phyloP scores from a whole-genome alignment of 2,888 invertebrate genomes.

The Zygogramma bicolorata region DNA sequence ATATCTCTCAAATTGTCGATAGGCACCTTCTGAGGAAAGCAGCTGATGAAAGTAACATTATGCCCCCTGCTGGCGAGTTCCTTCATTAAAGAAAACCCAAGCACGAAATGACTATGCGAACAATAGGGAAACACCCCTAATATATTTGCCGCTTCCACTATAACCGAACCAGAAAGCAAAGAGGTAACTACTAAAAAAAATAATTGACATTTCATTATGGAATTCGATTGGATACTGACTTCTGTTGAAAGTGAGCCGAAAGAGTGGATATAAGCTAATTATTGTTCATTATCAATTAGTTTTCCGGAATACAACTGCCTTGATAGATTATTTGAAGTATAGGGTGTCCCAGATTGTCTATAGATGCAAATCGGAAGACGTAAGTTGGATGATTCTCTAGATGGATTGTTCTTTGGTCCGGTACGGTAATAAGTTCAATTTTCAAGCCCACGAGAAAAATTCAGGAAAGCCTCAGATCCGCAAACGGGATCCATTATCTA shows the following conservation, averaged over 20 bases:
- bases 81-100: conserved; percentile 55
- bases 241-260: background rate
- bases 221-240: background rate
- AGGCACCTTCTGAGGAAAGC: conserved; percentile 59
- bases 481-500: too few species aligned
- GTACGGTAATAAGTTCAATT: too few species aligned
- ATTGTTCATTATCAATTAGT: background rate
- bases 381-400: too few species aligned
- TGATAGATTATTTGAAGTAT: too few species aligned
- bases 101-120: conserved; percentile 55
- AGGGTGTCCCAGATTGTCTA: background rate
- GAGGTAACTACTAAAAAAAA: background rate
- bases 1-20: conserved; percentile 64
- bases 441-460: too few species aligned
- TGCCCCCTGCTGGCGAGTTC: conserved; percentile 64
- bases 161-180: background rate
- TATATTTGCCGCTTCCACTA: conserved; percentile 44
- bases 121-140: conserved; percentile 55
- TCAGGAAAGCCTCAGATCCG: too few species aligned
- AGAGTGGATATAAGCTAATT: background rate
- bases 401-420: too few species aligned
- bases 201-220: background rate
- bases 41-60: conserved; percentile 63
- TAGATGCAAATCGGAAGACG: background rate
- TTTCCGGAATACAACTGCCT: background rate